These are phyloP conservation scores for Lepidurus apus DNA, from an alignment of 1,140 invertebrate species.

Conservation along the genomic window DNA sequence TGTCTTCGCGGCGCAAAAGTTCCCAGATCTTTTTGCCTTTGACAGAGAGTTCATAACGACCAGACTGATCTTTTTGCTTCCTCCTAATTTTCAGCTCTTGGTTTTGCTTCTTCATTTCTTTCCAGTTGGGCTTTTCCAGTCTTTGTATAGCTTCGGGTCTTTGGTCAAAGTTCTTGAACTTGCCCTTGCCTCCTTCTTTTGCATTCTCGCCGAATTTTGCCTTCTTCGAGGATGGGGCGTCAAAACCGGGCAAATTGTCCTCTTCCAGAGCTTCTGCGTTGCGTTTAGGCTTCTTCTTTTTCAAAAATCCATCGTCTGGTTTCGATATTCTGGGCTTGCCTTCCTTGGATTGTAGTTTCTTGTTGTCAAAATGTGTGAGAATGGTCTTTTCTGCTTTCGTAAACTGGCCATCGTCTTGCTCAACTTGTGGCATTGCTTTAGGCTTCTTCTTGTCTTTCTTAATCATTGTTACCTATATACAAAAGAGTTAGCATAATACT, in stretches of 20 bases:
- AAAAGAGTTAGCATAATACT: not conserved
- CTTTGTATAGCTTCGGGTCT: not conserved
- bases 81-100: slow-evolving; percentile 59
- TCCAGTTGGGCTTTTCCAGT: slow-evolving; percentile 54
- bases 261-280: not conserved
- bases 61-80: slow-evolving; percentile 51
- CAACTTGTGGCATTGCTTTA: not conserved
- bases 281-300: slow-evolving; percentile 12
- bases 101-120: slow-evolving; percentile 57
- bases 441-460: not conserved
- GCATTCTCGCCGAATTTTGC: not conserved
- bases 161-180: slow-evolving; percentile 15
- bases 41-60: slow-evolving; percentile 60
- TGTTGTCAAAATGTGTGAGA: not conserved
- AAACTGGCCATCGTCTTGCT: not conserved
- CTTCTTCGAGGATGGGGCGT: not conserved
- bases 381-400: not conserved
- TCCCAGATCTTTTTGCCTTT: slow-evolving; percentile 73
- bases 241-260: not conserved
- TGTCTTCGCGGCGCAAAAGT: slow-evolving; percentile 59
- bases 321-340: not conserved
- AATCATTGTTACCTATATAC: not conserved
- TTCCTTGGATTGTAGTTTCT: not conserved
- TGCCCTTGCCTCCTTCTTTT: not conserved
- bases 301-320: not conserved